These are phyloP conservation scores for Malurus splendens DNA, from an alignment of 2,797 vertebrate species.

Conservation along the genomic window DNA sequence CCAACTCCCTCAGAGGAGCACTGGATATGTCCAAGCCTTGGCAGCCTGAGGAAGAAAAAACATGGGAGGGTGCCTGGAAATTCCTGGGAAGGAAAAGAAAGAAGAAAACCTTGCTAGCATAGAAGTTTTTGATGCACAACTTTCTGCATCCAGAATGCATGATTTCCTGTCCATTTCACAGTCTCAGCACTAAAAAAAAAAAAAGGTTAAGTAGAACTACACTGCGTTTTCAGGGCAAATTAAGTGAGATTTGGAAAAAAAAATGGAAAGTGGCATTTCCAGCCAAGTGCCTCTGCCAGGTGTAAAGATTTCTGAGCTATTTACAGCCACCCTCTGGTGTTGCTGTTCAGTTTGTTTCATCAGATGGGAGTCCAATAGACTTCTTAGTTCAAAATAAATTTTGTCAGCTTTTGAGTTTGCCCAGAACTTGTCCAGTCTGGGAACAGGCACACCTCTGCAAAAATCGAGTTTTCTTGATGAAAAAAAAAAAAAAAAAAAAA, in stretches of 20 bases:
- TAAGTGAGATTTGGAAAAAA: background rate
- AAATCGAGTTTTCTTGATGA: background rate
- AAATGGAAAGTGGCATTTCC: background rate
- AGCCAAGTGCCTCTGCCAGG: background rate
- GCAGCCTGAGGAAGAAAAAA: background rate
- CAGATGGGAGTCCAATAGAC: background rate
- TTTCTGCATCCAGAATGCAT: background rate
- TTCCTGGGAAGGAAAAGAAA: background rate
- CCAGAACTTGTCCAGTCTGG: background rate
- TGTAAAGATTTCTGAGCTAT: background rate
- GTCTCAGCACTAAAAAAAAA: background rate
- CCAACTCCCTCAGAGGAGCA: background rate
- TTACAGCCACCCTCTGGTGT: background rate
- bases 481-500: background rate
- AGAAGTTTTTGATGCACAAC: background rate
- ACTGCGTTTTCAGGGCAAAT: background rate
- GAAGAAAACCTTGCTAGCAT: background rate
- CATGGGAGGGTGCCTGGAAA: background rate
- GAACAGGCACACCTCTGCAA: background rate
- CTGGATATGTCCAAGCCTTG: background rate
- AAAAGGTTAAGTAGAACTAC: background rate
- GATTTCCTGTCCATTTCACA: background rate
- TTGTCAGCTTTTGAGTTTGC: background rate
- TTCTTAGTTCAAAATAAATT: background rate
- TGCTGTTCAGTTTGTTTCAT: background rate